Percentiles rank a stretch among this genome's conserved stretches.
Evolutionary conservation across 2,797 vertebrate genomes (phyloP).

Genomic region (Sylvilagus floridanus): DNA sequence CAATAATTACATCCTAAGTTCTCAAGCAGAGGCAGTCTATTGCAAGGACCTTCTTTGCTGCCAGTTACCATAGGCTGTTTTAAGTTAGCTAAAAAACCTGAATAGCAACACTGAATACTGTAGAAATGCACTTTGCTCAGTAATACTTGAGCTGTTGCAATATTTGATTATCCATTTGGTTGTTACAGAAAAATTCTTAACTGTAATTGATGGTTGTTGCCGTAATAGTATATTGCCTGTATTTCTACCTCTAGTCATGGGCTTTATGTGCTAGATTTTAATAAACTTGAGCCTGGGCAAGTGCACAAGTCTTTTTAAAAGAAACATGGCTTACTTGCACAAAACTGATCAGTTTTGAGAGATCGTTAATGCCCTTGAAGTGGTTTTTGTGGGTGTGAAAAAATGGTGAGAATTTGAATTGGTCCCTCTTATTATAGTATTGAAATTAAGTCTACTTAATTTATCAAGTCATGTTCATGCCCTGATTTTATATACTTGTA

Average conservation of each 20-base stretch:
- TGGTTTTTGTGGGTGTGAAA: slow-evolving; percentile 90
- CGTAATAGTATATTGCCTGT: slow-evolving; percentile 95
- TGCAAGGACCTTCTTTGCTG: too few species aligned
- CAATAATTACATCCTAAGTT: too few species aligned
- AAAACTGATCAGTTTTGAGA: slow-evolving; percentile 90
- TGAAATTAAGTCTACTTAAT: slow-evolving; percentile 96
- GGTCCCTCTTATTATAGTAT: slow-evolving; percentile 90
- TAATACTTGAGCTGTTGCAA: slow-evolving; percentile 97
- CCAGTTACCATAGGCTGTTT: too few species aligned
- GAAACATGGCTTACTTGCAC: slow-evolving; percentile 93
- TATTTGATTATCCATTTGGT: slow-evolving; percentile 94
- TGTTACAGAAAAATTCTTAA: slow-evolving; percentile 93
- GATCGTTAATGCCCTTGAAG: slow-evolving; percentile 91
- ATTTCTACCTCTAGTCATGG: slow-evolving; percentile 98
- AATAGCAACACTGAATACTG: slow-evolving; percentile 95
- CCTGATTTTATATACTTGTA: slow-evolving; percentile 94
- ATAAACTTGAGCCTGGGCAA: slow-evolving; percentile 91
- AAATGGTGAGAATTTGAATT: slow-evolving; percentile 92
- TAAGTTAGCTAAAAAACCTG: too few species aligned
- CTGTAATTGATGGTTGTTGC: slow-evolving; percentile 94
- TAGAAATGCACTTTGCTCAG: slow-evolving; percentile 98
- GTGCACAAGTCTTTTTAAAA: too few species aligned
- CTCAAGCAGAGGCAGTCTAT: too few species aligned
- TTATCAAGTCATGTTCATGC: slow-evolving; percentile 95
- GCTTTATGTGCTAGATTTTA: slow-evolving; percentile 92